Percentiles rank a stretch among this genome's conserved stretches.
Evolutionary conservation across 2,888 invertebrate species (phyloP).

Genomic region (Ischnus inquisitorius): DNA sequence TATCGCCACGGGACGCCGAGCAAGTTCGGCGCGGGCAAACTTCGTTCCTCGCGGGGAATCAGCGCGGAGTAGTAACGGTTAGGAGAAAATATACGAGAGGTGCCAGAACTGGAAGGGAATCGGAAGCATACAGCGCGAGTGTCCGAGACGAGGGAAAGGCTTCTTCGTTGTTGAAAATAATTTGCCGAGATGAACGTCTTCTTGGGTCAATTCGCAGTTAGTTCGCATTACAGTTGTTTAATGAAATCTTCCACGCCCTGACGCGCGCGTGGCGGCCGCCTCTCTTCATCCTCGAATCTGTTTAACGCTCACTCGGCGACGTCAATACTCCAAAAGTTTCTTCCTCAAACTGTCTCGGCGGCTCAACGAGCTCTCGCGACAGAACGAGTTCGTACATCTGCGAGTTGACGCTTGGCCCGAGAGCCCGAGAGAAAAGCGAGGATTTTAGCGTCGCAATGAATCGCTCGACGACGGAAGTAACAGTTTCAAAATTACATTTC

Average conservation of each 20-base stretch:
- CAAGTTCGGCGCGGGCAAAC: constrained; percentile 12
- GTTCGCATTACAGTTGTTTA: not conserved
- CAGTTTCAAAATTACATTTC: not conserved
- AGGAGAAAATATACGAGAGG: not conserved
- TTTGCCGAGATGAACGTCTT: not conserved
- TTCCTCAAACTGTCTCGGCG: not conserved
- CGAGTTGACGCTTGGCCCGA: not conserved
- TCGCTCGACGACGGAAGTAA: not conserved
- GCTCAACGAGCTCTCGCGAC: too few species aligned
- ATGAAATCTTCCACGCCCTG: not conserved
- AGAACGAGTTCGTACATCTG: not conserved
- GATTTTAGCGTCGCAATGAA: not conserved
- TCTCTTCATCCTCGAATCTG: not conserved
- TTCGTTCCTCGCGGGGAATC: constrained; percentile 23
- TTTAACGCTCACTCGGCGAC: not conserved
- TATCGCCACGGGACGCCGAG: constrained; percentile 5
- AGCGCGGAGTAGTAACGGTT: constrained; percentile 1
- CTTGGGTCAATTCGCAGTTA: not conserved
- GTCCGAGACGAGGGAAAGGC: not conserved
- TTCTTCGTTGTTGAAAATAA: constrained; percentile 11
- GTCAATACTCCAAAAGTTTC: constrained; percentile 6
- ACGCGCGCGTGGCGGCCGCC: not conserved
- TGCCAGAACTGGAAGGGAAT: not conserved
- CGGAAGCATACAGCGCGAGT: not conserved
- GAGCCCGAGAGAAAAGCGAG: not conserved